phyloP scores from a whole-genome alignment of 2,888 invertebrate species.

The Augiades crinisus region DNA sequence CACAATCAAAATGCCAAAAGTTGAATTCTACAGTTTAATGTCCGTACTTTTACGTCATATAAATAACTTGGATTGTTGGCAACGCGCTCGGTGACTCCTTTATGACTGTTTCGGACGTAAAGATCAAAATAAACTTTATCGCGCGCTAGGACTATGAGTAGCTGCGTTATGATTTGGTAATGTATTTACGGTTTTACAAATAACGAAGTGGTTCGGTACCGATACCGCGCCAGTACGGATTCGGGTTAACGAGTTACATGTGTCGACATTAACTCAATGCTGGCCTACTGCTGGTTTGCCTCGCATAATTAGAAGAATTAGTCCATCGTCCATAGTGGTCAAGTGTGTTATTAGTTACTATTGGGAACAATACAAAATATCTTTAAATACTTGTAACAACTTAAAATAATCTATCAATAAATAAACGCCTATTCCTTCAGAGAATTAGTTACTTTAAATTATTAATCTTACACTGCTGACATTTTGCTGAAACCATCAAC shows the following conservation, averaged over 20 bases:
- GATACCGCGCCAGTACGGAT: background rate
- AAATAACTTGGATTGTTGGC: constrained; percentile 44
- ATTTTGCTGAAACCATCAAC: no score
- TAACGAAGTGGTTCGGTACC: background rate
- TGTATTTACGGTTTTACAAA: constrained; percentile 22
- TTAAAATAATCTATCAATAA: no score
- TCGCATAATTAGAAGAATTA: no score
- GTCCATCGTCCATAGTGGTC: no score
- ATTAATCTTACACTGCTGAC: no score
- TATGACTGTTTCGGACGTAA: constrained; percentile 42
- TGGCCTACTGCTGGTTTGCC: no score
- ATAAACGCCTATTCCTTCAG: no score
- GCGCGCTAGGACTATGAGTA: constrained; percentile 32
- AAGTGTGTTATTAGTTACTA: no score
- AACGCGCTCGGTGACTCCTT: constrained; percentile 39
- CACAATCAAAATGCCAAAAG: constrained; percentile 19
- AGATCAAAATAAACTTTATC: constrained; percentile 45
- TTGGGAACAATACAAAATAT: no score
- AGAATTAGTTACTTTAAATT: no score
- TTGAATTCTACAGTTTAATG: constrained; percentile 26
- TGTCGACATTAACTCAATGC: no score
- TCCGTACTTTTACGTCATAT: constrained; percentile 35
- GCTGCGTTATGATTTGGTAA: constrained; percentile 29
- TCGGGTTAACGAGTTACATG: background rate
- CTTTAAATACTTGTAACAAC: no score